Evolutionary conservation across 2,113 vertebrate species (phyloP).

Genomic region (Laticauda laticaudata): DNA sequence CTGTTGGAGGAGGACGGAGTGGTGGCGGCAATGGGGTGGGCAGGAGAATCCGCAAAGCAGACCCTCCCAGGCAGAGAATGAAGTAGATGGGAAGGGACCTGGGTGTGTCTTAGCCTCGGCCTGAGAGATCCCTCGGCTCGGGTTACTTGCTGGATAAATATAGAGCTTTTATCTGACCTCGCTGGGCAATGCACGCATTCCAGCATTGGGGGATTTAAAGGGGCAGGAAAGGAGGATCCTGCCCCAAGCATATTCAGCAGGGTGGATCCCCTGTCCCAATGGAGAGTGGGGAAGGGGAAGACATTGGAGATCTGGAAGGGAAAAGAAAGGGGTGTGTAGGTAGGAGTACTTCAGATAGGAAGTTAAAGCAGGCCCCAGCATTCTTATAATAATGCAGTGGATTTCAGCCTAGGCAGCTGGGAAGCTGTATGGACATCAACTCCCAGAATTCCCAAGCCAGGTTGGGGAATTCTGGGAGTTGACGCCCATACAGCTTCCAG

Average conservation of each 20-base stretch:
- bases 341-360: background rate
- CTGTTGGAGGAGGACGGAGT: slow-evolving; percentile 6
- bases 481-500: too few relatives aligned
- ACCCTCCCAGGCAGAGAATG: slow-evolving; percentile 34
- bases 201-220: slow-evolving; percentile 71
- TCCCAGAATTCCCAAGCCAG: too few relatives aligned
- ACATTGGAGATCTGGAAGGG: too few relatives aligned
- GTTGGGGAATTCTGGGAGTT: too few relatives aligned
- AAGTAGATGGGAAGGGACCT: slow-evolving; percentile 44
- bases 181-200: slow-evolving; percentile 66
- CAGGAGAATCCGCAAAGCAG: background rate
- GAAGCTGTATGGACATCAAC: too few relatives aligned
- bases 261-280: background rate
- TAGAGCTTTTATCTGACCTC: slow-evolving; percentile 80
- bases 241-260: accelerated
- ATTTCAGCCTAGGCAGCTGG: too few relatives aligned
- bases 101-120: slow-evolving; percentile 21
- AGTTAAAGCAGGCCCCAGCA: background rate
- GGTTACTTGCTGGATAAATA: slow-evolving; percentile 76
- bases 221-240: slow-evolving; percentile 49
- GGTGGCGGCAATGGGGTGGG: background rate
- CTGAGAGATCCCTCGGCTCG: slow-evolving; percentile 67
- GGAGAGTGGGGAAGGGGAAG: background rate
- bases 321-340: background rate
- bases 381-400: background rate